Conservation (phyloP, 2,888 invertebrate genomes). For the Andricus quercusramuli region DNA sequence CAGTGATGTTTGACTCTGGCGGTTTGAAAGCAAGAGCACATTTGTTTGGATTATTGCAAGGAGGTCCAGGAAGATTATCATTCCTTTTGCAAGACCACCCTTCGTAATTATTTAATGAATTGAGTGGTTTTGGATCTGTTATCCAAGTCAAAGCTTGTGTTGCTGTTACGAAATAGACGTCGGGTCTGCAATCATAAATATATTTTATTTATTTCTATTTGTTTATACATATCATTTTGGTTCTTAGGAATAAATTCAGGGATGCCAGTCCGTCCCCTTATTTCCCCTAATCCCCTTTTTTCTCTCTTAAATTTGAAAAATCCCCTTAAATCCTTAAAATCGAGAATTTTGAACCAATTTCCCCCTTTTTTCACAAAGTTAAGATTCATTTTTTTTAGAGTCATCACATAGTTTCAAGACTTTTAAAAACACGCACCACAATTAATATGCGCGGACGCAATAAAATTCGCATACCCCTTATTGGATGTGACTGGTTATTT, state of each 20-base stretch:
- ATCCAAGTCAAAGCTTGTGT: conserved; percentile 95
- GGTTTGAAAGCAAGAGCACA: conserved; percentile 91
- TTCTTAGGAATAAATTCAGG: neutral
- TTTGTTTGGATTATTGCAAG: conserved; percentile 90
- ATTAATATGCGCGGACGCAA: no score
- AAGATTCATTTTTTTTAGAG: no score
- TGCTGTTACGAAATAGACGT: conserved; percentile 92
- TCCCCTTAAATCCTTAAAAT: no score
- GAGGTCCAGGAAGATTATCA: conserved; percentile 85
- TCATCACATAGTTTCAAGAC: no score
- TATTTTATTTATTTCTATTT: neutral
- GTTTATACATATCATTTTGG: neutral
- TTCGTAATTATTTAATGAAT: conserved; percentile 86
- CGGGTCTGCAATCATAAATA: conserved; percentile 82
- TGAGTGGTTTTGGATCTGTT: conserved; percentile 89
- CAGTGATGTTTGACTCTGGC: conserved; percentile 87
- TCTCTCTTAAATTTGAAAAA: no score
- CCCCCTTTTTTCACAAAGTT: no score
- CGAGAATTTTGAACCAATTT: no score
- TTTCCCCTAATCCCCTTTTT: no score
- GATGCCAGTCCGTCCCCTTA: no score
- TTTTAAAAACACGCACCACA: no score
- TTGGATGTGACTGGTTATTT: no score
- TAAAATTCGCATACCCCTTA: no score
- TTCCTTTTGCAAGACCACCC: conserved; percentile 90